Evolutionary conservation across 2,113 vertebrate species (phyloP).

Genomic region (Epinephelus fuscoguttatus): DNA sequence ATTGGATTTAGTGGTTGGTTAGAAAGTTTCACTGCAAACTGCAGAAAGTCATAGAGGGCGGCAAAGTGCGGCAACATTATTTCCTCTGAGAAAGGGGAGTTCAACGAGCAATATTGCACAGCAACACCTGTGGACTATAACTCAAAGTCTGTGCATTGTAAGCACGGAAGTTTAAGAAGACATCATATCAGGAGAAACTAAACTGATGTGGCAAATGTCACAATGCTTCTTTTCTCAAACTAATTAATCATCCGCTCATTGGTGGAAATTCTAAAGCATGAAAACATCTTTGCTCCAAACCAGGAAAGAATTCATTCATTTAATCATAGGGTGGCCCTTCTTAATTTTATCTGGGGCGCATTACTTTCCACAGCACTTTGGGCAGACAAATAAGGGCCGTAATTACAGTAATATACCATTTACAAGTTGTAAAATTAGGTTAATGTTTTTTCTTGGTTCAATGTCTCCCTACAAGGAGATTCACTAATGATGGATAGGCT

Average conservation of each 20-base stretch:
- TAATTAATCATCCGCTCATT: neutral
- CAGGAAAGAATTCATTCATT: neutral
- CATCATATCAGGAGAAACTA: neutral
- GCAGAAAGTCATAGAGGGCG: conserved; percentile 8
- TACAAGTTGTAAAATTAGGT: neutral
- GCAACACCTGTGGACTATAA: neutral
- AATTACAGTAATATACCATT: conserved; percentile 13
- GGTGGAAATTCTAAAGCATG: neutral
- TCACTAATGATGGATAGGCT: neutral
- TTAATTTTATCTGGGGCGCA: neutral
- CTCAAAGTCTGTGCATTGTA: neutral
- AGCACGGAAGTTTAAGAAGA: neutral
- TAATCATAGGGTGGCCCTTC: neutral
- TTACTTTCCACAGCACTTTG: neutral
- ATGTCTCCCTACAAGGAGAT: neutral
- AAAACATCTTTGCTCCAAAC: neutral
- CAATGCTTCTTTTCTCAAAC: neutral
- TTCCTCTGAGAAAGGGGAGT: conserved; percentile 48
- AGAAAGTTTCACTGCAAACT: neutral
- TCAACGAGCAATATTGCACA: conserved; percentile 13
- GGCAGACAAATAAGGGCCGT: neutral
- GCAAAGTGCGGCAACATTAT: conserved; percentile 41
- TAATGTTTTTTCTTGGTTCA: neutral
- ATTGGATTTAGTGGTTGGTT: neutral
- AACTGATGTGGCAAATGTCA: neutral